Base-by-base conservation (phyloP, 1,140 invertebrate genomes). In the Micrasema longulum region DNA sequence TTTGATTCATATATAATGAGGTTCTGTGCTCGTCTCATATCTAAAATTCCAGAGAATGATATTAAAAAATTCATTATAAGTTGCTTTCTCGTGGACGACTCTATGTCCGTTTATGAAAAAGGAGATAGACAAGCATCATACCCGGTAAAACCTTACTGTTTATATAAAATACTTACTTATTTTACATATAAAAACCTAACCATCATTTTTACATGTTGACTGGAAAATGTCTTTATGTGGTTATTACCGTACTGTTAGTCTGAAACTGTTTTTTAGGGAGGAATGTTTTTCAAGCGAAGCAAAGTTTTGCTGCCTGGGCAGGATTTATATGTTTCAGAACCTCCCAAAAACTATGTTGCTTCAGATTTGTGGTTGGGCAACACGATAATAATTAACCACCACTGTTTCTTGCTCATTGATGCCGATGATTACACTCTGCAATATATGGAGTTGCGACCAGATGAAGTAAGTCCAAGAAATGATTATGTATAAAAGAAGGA, bases 361-460 rank as follows among this genome's bases (percentile, higher is more conserved):
- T 82, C 89, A 71, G 90, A 97, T 79, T 91, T 97, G 81, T 97
- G 90, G 82, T 87, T 97, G 7, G 95, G 95, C 23, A 90, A 91
- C 22, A 85, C 84, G 20, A 75, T 97, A 10, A 88, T 89, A 35
- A 87, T 97, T 18, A 91, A 92, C 80, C 88, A 89, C 76, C 93
- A 93, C 79, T 83, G 89, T 12, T 97, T 97, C 79, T 78, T 91
- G 66, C 81, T 97, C 4, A 85, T 89, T 16, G 90, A 90, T 26
- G 93, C 94, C 7, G 95, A 97, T 80, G 91, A 96, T 79, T 97
- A 95, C 80, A 91, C 92, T 2, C 84, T 95, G 63, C 86, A 89
- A 48, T 96, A 95, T 80, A 94, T 97, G 95, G 95, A 97, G 81
- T 78, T 89, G n/a, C 84, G 95, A 82, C 80, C 87, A 66, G 78